These are phyloP conservation scores for Sthenelais limicola DNA, from an alignment of 2,888 invertebrate species.

Conservation along the genomic window DNA sequence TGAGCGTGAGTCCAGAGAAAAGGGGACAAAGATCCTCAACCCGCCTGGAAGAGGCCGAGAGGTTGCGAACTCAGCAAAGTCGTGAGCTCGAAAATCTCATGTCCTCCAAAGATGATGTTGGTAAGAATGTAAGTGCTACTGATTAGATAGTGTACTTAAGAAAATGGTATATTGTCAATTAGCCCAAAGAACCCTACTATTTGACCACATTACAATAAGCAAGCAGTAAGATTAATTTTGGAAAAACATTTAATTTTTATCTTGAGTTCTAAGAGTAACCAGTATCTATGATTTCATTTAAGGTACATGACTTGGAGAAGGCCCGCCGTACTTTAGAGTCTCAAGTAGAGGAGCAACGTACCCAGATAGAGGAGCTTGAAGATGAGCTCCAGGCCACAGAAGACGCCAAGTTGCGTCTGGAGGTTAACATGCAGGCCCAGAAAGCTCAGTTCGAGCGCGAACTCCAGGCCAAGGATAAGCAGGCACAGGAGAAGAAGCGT, in stretches of 20 bases:
- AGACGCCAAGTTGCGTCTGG: conserved; percentile 95
- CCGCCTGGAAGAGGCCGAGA: conserved; percentile 91
- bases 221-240: too few species aligned
- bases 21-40: conserved; percentile 95
- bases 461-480: conserved; percentile 91
- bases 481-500: conserved; percentile 92
- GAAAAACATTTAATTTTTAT: too few species aligned
- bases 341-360: conserved; percentile 84
- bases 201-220: too few species aligned
- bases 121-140: conserved; percentile 85
- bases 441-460: conserved; percentile 96
- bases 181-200: too few species aligned
- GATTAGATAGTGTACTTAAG: neutral
- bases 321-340: conserved; percentile 95
- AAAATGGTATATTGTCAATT: conserved; percentile 5
- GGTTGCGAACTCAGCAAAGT: conserved; percentile 86
- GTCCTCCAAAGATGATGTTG: conserved; percentile 97
- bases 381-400: conserved; percentile 88
- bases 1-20: conserved; percentile 95
- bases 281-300: too few species aligned
- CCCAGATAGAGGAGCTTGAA: conserved; percentile 81
- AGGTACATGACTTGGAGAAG: conserved; percentile 96
- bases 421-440: conserved; percentile 98
- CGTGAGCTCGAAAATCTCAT: conserved; percentile 96
- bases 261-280: too few species aligned